Conservation (phyloP, 2,113 vertebrate genomes). For the Myotis davidii region DNA sequence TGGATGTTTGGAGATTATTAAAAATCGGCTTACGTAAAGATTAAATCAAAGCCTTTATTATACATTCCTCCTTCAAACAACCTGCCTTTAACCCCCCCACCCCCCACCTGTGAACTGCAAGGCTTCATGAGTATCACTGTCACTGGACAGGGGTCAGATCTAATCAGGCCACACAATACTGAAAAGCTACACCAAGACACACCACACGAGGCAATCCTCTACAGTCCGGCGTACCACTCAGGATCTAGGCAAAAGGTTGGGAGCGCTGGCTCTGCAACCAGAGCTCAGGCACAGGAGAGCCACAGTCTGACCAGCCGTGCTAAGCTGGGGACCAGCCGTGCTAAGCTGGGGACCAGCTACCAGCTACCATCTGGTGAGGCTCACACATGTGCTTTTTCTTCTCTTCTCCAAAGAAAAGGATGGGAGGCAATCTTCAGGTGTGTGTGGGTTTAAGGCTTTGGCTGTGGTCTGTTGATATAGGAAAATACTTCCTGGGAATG, state of each 20-base stretch:
- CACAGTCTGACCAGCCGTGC: neutral
- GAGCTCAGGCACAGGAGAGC: constrained; percentile 60
- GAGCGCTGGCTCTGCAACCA: neutral
- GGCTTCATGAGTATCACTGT: constrained; percentile 67
- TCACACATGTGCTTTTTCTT: constrained; percentile 40
- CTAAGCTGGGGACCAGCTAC: constrained; percentile 10
- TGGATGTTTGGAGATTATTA: constrained; percentile 40
- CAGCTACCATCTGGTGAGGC: constrained; percentile 48
- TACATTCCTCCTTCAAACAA: constrained; percentile 83
- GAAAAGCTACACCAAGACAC: constrained; percentile 73
- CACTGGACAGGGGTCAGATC: constrained; percentile 72
- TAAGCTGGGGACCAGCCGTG: constrained; percentile 27
- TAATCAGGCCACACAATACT: constrained; percentile 71
- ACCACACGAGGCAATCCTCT: constrained; percentile 12
- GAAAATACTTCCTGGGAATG: constrained; percentile 87
- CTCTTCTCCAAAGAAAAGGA: constrained; percentile 66
- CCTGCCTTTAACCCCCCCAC: constrained; percentile 77
- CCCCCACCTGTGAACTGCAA: constrained; percentile 69
- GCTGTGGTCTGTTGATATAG: constrained; percentile 84
- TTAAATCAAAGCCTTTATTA: constrained; percentile 89
- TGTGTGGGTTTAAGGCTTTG: constrained; percentile 87
- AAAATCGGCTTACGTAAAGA: constrained; percentile 73
- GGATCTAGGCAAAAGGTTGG: constrained; percentile 33
- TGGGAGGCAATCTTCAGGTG: constrained; percentile 78
- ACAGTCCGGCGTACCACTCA: constrained; percentile 35